Evolutionary conservation across 2,888 invertebrate genomes (phyloP).

Genomic region (Acleris laterana): DNA sequence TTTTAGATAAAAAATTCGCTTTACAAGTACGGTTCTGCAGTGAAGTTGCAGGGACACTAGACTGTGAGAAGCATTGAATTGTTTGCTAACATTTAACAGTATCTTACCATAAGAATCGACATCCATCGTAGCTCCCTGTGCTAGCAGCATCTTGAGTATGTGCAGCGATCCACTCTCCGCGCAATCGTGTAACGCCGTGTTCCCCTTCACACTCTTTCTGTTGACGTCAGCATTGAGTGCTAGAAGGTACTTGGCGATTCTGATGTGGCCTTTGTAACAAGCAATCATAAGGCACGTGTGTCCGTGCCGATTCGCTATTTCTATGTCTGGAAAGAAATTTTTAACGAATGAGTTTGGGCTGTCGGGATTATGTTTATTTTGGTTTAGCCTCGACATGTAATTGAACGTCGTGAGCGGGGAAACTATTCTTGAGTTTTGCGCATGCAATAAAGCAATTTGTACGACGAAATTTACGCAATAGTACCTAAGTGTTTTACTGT

Average conservation of each 20-base stretch:
- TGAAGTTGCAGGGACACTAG: no score
- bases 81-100: no score
- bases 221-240: conserved; percentile 95
- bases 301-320: conserved; percentile 97
- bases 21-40: no score
- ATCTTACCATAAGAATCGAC: conserved; percentile 94
- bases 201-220: conserved; percentile 95
- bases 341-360: neutral
- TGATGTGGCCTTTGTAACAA: conserved; percentile 96
- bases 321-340: conserved; percentile 88
- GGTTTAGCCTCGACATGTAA: no score
- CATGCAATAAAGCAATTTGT: no score
- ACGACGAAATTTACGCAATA: no score
- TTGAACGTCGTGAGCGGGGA: no score
- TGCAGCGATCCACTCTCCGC: conserved; percentile 97
- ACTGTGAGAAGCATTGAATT: no score
- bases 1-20: no score
- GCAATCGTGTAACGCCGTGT: conserved; percentile 99
- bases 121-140: conserved; percentile 95
- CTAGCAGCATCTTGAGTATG: conserved; percentile 94
- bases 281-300: conserved; percentile 99
- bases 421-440: no score
- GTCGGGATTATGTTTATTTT: no score
- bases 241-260: conserved; percentile 95
- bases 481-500: no score